Conservation (phyloP, 2,113 vertebrate species). For the Forbesichthys agassizii region DNA sequence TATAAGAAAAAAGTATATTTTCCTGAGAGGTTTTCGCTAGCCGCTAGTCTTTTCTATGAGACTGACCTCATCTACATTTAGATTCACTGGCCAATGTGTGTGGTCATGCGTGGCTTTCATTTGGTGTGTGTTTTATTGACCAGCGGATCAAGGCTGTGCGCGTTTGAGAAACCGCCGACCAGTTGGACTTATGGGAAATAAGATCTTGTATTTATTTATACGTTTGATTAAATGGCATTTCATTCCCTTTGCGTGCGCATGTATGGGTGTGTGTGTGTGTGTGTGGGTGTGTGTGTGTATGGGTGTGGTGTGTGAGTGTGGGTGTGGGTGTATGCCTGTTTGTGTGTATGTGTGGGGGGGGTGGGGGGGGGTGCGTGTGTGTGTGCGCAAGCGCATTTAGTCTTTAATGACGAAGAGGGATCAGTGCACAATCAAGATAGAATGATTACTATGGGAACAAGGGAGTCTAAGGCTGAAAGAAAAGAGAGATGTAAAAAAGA, state of each 20-base stretch:
- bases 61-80: slow-evolving; percentile 72
- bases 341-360: slow-evolving; percentile 42
- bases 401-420: slow-evolving; percentile 77
- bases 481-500: slow-evolving; percentile 59
- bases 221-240: slow-evolving; percentile 73
- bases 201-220: slow-evolving; percentile 75
- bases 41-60: slow-evolving; percentile 50
- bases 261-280: slow-evolving; percentile 31
- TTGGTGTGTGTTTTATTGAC: slow-evolving; percentile 62
- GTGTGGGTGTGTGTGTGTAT: slow-evolving; percentile 31
- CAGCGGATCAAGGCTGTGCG: slow-evolving; percentile 54
- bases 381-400: slow-evolving; percentile 30
- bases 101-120: slow-evolving; percentile 64
- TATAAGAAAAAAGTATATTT: slow-evolving; percentile 56
- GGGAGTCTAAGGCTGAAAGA: slow-evolving; percentile 30
- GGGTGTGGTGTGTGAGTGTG: slow-evolving; percentile 40
- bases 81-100: slow-evolving; percentile 61
- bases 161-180: slow-evolving; percentile 62
- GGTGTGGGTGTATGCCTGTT: slow-evolving; percentile 33
- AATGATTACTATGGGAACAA: slow-evolving; percentile 71
- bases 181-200: slow-evolving; percentile 75
- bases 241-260: slow-evolving; percentile 56
- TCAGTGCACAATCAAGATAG: slow-evolving; percentile 67
- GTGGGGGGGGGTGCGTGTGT: slow-evolving; percentile 27
- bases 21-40: slow-evolving; percentile 65